These are phyloP conservation scores for Leptopilina myrica DNA, from an alignment of 2,888 invertebrate genomes.

Conservation along the genomic window DNA sequence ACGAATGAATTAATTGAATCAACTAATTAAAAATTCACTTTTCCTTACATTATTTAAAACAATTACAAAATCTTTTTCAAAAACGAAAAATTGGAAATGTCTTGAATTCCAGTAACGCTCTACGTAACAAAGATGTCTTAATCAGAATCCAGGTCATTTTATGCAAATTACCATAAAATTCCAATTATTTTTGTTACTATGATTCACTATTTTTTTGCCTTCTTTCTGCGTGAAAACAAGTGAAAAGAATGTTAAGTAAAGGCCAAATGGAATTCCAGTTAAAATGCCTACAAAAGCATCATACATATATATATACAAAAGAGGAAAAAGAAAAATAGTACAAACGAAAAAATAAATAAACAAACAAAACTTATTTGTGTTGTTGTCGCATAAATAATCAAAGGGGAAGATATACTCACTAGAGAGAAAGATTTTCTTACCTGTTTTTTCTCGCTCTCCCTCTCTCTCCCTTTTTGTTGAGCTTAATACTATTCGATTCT, in stretches of 20 bases:
- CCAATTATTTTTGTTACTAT: not conserved
- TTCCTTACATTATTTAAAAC: too few species aligned
- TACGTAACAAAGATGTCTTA: not conserved
- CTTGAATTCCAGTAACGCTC: not conserved
- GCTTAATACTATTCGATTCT: not conserved
- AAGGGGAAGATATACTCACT: slow-evolving; percentile 5
- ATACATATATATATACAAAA: too few species aligned
- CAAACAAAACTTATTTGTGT: not conserved
- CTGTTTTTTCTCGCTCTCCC: not conserved
- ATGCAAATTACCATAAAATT: not conserved
- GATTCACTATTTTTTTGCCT: not conserved
- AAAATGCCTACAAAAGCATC: slow-evolving; percentile 14
- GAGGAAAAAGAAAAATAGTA: too few species aligned
- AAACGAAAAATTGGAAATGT: not conserved
- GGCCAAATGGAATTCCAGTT: slow-evolving; percentile 17
- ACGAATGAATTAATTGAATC: too few species aligned
- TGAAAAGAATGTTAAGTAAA: slow-evolving; percentile 10
- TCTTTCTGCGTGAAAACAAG: slow-evolving; percentile 3
- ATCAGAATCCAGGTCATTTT: not conserved
- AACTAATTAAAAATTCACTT: too few species aligned
- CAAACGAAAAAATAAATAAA: not conserved
- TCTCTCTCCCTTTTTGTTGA: too few species aligned
- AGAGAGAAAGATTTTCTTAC: not conserved
- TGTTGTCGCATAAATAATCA: slow-evolving; percentile 15
- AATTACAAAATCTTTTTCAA: too few species aligned